Evolutionary conservation across 2,888 invertebrate genomes (phyloP).

Genomic region (Liopterus haemorrhoidalis): DNA sequence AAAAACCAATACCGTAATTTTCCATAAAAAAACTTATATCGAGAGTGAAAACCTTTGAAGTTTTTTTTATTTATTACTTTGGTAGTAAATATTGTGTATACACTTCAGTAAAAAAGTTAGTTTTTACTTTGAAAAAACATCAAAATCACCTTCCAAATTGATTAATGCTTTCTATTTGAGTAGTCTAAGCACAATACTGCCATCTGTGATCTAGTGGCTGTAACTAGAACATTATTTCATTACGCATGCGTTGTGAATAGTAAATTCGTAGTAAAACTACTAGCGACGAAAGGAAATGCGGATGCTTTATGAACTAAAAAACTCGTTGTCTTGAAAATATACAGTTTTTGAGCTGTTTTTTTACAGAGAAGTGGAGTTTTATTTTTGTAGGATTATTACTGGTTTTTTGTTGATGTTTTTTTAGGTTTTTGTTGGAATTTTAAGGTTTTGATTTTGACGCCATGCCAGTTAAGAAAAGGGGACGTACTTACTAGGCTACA

Average conservation of each 20-base stretch:
- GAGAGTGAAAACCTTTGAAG: slow-evolving; percentile 24
- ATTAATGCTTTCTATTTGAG: slow-evolving; percentile 15
- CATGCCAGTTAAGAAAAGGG: too few species aligned
- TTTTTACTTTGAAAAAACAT: slow-evolving; percentile 12
- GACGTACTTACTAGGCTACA: too few species aligned
- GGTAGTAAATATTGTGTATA: slow-evolving; percentile 21
- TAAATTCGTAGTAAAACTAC: too few species aligned
- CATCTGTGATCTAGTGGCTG: slow-evolving; percentile 40
- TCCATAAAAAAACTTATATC: slow-evolving; percentile 23
- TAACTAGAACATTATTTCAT: slow-evolving; percentile 36
- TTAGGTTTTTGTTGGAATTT: too few species aligned
- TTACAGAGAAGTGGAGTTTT: too few species aligned
- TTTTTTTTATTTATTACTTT: slow-evolving; percentile 18
- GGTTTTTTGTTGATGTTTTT: too few species aligned
- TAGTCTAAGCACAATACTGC: slow-evolving; percentile 27
- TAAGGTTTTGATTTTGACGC: too few species aligned
- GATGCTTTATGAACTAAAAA: too few species aligned
- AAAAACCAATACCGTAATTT: slow-evolving; percentile 22
- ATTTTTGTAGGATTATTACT: too few species aligned
- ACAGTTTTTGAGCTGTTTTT: too few species aligned
- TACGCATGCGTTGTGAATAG: too few species aligned
- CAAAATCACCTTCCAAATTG: slow-evolving; percentile 21
- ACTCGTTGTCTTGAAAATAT: too few species aligned
- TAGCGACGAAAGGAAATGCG: not conserved
- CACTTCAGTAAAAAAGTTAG: slow-evolving; percentile 16